Evolutionary conservation across 1,140 invertebrate species (phyloP), one percentile per base, ranked within the genome.

Genomic region (Halesus radiatus): DNA sequence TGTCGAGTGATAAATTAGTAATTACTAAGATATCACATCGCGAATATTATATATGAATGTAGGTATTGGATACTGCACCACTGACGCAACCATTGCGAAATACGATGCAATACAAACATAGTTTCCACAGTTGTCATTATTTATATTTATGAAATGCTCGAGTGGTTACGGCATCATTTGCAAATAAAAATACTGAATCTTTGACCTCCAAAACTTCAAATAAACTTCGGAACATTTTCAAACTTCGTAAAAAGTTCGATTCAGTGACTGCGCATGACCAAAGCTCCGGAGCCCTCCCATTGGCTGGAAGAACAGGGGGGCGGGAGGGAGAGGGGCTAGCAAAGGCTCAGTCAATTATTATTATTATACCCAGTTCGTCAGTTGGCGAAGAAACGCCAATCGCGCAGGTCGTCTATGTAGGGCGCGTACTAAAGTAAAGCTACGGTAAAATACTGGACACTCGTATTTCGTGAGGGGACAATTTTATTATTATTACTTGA

Each of bases 381-480:
- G 72, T 75, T 56, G 72, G 32, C 72, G 72, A 22, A 58, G 54
- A 37, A 37, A 54, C 72, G 72, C 58, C 72, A 20, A 16, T 16
- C 53, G 53, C 15, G 72, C n/a, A 2, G 26, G 29, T 18, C 52
- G 50, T 53, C 45, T 37, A 0, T 29, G 68, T 66, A 32, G 29
- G 29, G 26, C 37, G 7, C 10, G 10, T 37, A 45, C 62, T 5
- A 16, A 23, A 20, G 16, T 37, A 1, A 54, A 72, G 54, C 68
- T 53, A 54, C 45, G 18, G 45, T 50, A 53, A 53, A 72, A 23
- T 72, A 53, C 20, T 22, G 53, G 5, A 32, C 32, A 6, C 32
- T 32, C 37, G 37, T 45, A 45, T 72, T 72, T 72, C 50, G 68
- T 53, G 64, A 23, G 66, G 68, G 68, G 62, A 72, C 68, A 20